phyloP scores from a whole-genome alignment of 37 sponge, comb jelly and placozoan species.

The Oopsacas minuta region DNA sequence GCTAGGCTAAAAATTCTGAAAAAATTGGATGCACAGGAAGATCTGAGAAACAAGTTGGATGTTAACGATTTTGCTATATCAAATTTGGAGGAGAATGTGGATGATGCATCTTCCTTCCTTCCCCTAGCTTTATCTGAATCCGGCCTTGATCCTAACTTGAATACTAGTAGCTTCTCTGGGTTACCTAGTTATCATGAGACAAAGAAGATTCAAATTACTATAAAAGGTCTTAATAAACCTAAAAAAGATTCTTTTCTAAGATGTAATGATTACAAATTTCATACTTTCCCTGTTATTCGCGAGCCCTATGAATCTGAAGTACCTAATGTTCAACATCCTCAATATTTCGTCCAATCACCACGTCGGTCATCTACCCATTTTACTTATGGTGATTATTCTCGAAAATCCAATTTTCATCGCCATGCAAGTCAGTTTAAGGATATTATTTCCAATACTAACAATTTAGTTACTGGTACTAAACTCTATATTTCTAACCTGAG shows the following conservation, averaged over 20 bases:
- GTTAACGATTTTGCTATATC: background rate
- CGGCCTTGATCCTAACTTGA: background rate
- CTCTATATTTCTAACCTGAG: constrained; percentile 60
- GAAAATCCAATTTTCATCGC: background rate
- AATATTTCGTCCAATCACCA: background rate
- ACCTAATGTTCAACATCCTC: background rate
- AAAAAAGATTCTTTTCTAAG: background rate
- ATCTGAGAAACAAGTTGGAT: background rate
- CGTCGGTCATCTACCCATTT: background rate
- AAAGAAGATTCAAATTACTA: background rate
- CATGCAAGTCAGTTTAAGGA: background rate
- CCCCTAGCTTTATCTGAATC: background rate
- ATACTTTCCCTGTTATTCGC: background rate
- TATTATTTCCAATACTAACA: background rate
- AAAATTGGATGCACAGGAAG: background rate
- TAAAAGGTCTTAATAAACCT: constrained; percentile 1
- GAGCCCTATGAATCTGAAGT: background rate
- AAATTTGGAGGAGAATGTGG: background rate
- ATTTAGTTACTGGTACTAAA: constrained; percentile 35
- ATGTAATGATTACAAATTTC: background rate
- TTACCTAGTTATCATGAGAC: constrained; percentile 13
- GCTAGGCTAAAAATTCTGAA: background rate
- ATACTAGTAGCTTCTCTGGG: background rate
- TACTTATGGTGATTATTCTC: background rate
- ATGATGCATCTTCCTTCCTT: background rate